phyloP scores from a whole-genome alignment of 2,797 vertebrate genomes.

The Mico argentatus region DNA sequence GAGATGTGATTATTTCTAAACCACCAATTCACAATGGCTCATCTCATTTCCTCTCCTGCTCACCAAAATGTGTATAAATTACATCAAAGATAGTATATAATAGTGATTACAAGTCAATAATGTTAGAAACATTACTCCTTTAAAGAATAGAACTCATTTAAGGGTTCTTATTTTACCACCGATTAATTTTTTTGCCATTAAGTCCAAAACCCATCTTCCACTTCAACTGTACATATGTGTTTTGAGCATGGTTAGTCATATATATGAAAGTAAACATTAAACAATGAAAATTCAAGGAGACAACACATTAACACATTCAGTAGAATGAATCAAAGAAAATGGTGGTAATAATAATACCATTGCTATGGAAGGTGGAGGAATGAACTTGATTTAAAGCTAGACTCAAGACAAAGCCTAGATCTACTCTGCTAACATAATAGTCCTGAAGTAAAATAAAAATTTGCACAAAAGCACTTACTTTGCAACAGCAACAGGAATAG shows the following conservation, averaged over 20 bases:
- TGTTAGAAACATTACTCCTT: neutral
- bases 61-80: neutral
- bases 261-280: slow-evolving; percentile 44
- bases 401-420: neutral
- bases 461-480: neutral
- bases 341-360: neutral
- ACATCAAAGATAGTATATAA: neutral
- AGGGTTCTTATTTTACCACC: neutral
- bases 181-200: neutral
- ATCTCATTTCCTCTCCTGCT: neutral
- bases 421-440: no score
- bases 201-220: slow-evolving; percentile 22
- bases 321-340: neutral
- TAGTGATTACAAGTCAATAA: neutral
- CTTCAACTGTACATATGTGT: neutral
- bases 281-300: slow-evolving; percentile 36
- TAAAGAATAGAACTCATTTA: neutral
- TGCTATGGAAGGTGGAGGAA: neutral
- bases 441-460: neutral
- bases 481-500: neutral
- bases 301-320: neutral
- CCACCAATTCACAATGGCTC: neutral
- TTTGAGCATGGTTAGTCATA: slow-evolving; percentile 17
- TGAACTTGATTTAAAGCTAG: neutral
- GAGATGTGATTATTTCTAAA: slow-evolving; percentile 31